Evolutionary conservation across 2,113 vertebrate genomes (phyloP).

Genomic region (Perccottus glenii): DNA sequence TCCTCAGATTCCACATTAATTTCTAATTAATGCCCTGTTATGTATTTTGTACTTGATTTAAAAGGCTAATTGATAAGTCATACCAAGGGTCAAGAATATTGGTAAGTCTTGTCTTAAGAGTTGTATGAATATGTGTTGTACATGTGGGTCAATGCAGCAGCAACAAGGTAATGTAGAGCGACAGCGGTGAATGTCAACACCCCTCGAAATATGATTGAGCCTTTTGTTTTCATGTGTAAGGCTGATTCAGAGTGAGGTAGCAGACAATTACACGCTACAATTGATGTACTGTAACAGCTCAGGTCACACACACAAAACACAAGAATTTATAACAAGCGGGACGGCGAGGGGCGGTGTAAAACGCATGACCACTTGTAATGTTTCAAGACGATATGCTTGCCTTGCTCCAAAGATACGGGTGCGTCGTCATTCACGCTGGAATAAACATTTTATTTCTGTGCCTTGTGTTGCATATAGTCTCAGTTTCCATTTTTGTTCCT

Average conservation of each 20-base stretch:
- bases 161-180: slow-evolving; percentile 40
- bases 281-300: slow-evolving; percentile 56
- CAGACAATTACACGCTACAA: slow-evolving; percentile 67
- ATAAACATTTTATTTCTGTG: slow-evolving; percentile 45
- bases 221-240: slow-evolving; percentile 63
- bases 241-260: slow-evolving; percentile 55
- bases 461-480: not conserved
- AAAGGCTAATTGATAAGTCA: no score
- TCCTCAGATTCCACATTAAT: slow-evolving; percentile 25
- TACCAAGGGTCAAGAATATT: no score
- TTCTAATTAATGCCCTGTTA: no score
- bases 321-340: slow-evolving; percentile 43
- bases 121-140: no score
- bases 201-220: slow-evolving; percentile 65
- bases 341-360: slow-evolving; percentile 32
- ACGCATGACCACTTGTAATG: slow-evolving; percentile 51
- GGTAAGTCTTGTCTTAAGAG: no score
- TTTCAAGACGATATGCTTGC: slow-evolving; percentile 37
- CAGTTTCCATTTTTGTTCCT: not conserved
- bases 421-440: slow-evolving; percentile 33
- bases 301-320: slow-evolving; percentile 47
- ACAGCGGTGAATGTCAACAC: slow-evolving; percentile 57
- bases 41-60: no score
- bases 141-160: no score
- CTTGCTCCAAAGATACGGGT: slow-evolving; percentile 27